Evolutionary conservation across 2,888 invertebrate species (phyloP).

Genomic region (Abrostola triplasia): DNA sequence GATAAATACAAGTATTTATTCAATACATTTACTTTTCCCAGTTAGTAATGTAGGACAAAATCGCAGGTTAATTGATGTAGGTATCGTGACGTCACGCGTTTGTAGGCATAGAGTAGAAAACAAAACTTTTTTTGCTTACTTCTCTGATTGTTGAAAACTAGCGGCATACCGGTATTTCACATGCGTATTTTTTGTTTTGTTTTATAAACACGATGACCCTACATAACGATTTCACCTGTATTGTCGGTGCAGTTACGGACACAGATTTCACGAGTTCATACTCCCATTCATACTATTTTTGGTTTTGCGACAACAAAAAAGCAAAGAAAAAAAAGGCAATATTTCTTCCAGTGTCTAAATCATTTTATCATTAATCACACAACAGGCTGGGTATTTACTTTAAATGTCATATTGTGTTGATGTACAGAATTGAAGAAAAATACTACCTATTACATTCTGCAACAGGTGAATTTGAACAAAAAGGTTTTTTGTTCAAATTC

Average conservation of each 20-base stretch:
- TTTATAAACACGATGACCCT: slow-evolving; percentile 6
- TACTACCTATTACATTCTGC: too few relatives aligned
- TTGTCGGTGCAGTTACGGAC: neutral
- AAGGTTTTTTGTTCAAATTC: too few relatives aligned
- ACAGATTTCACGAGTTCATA: neutral
- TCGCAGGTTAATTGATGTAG: neutral
- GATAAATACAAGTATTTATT: neutral
- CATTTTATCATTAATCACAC: too few relatives aligned
- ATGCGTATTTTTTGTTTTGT: slow-evolving; percentile 3
- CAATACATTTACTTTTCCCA: neutral
- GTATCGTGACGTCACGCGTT: neutral
- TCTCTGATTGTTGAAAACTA: neutral
- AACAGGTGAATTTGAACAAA: too few relatives aligned
- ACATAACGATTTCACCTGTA: slow-evolving; percentile 4
- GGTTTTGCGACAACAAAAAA: neutral
- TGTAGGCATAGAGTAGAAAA: neutral
- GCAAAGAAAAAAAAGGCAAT: neutral
- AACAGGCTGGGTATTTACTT: too few relatives aligned
- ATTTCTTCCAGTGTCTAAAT: too few relatives aligned
- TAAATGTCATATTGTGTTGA: too few relatives aligned
- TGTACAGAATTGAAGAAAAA: too few relatives aligned
- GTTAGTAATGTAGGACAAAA: neutral
- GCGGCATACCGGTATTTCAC: slow-evolving; percentile 1
- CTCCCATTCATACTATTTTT: slow-evolving; percentile 2
- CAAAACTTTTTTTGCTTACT: neutral